Base-by-base conservation (phyloP, 2,113 vertebrate species). In the Donacobius atricapilla region DNA sequence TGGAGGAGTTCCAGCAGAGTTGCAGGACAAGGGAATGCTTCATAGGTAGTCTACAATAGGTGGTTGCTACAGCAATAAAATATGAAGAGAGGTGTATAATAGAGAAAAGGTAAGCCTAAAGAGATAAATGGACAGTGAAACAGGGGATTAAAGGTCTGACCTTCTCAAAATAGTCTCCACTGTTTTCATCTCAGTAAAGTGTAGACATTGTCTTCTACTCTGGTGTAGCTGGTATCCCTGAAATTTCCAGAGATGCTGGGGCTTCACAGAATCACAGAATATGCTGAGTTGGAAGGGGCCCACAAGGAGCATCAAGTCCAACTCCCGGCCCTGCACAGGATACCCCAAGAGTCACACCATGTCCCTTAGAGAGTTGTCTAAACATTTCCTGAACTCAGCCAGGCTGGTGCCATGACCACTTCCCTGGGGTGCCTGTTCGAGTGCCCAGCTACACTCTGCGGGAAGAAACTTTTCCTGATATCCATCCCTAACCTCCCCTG, bases 81-180 rank as follows among this genome's bases (percentile, higher is more conserved):
- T 44, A 57, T 1, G 2, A 31, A 79, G 56, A 54, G 5, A 66
- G 11, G 4, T 0, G 0, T 16, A 11, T 30, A 47, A 57, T 11
- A 45, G 15, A 35, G 24, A 50, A 86, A 45, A 73, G 19, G 45
- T 86, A 60, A 78, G 15, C 30, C 11, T 60, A 56, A 13, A 54
- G 16, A 73, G 14, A 17, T 31, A 50, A 33, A n/a, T 31, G 30
- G 13, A 19, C 60, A 73, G 15, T n/a, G 48, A 70, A 87, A 57
- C 22, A n/a, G n/a, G 2, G 18, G 4, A 24, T 83, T 86, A 79
- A 82, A 69, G 5, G 20, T 47, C 37, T 79, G 57, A 56, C 25
- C 6, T 80, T 76, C 53, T 83, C 13, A 28, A n/a, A 25, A 77
- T 4, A 64, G 4, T 16, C 5, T 64, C 33, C 44, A 69, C 14